Base-by-base conservation (phyloP, 2,888 invertebrate species). In the Ariolimax columbianus region DNA sequence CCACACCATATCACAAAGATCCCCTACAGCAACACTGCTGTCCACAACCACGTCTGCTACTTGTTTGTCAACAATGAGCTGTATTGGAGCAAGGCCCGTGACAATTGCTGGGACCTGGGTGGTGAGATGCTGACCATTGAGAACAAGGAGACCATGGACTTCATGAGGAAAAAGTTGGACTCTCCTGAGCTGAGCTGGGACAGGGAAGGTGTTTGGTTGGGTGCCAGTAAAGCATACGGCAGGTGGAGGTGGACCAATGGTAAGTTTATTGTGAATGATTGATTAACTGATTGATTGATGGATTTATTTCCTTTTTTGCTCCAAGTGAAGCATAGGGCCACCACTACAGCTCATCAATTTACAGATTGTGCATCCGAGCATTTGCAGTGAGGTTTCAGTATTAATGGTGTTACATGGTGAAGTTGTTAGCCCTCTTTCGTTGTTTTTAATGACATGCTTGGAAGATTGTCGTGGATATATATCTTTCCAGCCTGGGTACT, bases 171-270 rank as follows among this genome's bases (percentile, higher is more conserved):
- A 0, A 82, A 68, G 47, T 86, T 91, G 26, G 86, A 88, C 79
- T 90, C 91, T 0, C 79, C 70, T n/a, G 87, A 89, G 77, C 87
- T 91, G n/a, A 87, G 90, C 55, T 92, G 91, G 92, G 73, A 70
- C 77, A 89, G 87, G 40, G 89, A 90, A 80, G 92, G 92, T 26
- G 91, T 91, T 26, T 92, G 92, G 92, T 89, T 89, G 66, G 92
- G 92, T n/a, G 91, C 91, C 14, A 89, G 89, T 85, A 89, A 89
- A 68, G 80, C 86, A 23, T 63, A 87, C 33, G 82, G 88, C 11
- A 83, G 83, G 30, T 92, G 92, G 92, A 86, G 88, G 43, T 92
- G 92, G 92, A 90, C 91, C 33, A 91, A 90, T 86, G 91, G 92
- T 92, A 87, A 66, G 88, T 66, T 6, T 77, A 3, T n/a, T 72